Conservation (phyloP, 2,797 vertebrate species). For the Xenentodon cancila region DNA sequence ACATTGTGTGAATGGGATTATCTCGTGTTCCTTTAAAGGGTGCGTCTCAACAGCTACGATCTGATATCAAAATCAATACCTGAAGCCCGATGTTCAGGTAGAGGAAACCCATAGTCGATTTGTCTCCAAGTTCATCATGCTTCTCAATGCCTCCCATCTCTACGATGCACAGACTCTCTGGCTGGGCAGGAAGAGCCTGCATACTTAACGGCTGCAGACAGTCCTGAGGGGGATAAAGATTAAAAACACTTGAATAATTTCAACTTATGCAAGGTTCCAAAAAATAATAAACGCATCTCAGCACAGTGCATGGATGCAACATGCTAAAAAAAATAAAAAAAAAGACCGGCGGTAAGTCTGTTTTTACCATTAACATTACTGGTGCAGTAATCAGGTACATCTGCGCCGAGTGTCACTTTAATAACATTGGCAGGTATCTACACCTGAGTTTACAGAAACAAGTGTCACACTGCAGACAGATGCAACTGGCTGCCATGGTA, state of each 20-base stretch:
- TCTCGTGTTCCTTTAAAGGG: not conserved
- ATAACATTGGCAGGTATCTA: too few relatives aligned
- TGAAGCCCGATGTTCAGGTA: conserved; percentile 98
- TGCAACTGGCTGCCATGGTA: too few relatives aligned
- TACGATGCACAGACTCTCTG: conserved; percentile 95
- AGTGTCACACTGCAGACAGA: too few relatives aligned
- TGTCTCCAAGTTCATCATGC: conserved; percentile 96
- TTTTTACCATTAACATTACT: too few relatives aligned
- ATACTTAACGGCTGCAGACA: conserved; percentile 97
- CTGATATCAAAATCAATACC: conserved; percentile 76
- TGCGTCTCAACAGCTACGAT: not conserved
- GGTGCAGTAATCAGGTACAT: too few relatives aligned
- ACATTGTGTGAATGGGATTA: too few relatives aligned
- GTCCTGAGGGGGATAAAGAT: conserved; percentile 79
- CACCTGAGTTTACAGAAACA: too few relatives aligned
- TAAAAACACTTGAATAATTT: not conserved
- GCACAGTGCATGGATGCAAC: not conserved
- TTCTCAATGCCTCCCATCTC: conserved; percentile 99
- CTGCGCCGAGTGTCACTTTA: too few relatives aligned
- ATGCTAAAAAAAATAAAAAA: not conserved
- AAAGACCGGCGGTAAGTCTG: too few relatives aligned
- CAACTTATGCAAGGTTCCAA: not conserved
- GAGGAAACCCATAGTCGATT: conserved; percentile 94
- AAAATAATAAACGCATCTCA: too few relatives aligned
- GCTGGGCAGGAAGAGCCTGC: conserved; percentile 97